phyloP scores from a whole-genome alignment of 2,797 vertebrate species.

The Acridotheres tristis region DNA sequence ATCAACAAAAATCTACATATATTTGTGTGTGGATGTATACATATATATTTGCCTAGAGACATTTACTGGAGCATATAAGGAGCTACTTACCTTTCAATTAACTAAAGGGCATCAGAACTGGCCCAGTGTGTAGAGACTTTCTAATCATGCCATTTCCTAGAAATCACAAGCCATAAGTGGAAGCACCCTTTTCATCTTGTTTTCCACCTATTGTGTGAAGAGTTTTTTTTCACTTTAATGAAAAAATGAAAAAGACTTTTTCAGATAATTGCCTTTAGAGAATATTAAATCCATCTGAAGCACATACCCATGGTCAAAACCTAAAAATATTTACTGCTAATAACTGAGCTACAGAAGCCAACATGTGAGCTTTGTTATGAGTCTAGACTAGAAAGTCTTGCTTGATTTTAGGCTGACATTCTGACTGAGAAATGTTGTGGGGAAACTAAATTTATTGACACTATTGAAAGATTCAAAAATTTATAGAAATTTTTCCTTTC shows the following conservation, averaged over 20 bases:
- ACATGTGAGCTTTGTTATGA: neutral
- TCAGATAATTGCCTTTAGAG: neutral
- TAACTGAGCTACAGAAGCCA: neutral
- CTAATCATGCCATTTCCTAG: neutral
- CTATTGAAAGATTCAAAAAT: neutral
- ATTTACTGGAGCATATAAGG: neutral
- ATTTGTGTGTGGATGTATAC: neutral
- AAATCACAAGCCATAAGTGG: neutral
- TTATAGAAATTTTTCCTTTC: neutral
- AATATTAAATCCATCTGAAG: neutral
- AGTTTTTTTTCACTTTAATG: neutral
- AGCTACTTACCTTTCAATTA: neutral
- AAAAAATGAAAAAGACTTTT: neutral
- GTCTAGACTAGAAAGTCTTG: neutral
- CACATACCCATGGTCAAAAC: neutral
- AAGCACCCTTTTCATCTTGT: neutral
- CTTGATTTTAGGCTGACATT: neutral
- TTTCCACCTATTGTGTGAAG: neutral
- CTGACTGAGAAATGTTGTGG: neutral
- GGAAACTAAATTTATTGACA: neutral
- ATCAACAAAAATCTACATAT: neutral
- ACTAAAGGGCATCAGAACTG: neutral
- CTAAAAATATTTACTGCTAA: neutral
- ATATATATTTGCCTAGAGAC: neutral
- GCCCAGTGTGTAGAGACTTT: neutral